Conservation (phyloP, 2,797 vertebrate species). For the Falco berigora region DNA sequence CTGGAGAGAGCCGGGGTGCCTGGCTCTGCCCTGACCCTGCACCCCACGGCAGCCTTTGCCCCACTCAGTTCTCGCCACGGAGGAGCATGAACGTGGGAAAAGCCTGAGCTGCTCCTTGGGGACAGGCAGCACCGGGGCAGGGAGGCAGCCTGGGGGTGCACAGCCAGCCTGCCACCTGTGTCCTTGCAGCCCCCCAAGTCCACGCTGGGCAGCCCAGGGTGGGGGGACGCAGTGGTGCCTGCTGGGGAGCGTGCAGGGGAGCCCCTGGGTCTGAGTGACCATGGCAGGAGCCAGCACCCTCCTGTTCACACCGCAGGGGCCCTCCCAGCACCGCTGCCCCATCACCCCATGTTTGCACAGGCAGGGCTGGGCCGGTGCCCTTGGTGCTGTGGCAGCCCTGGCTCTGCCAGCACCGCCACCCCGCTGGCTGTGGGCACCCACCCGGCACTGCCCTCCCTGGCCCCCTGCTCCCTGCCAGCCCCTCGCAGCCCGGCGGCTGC, state of each 20-base stretch:
- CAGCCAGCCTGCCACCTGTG: background rate
- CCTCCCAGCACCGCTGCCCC: background rate
- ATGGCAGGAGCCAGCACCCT: accelerated
- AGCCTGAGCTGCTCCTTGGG: background rate
- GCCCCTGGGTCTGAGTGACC: background rate
- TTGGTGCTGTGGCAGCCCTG: background rate
- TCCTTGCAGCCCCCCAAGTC: background rate
- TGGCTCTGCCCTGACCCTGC: accelerated
- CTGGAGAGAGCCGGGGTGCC: accelerated
- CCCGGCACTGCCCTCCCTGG: background rate
- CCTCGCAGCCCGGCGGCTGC: background rate
- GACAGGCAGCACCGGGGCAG: background rate
- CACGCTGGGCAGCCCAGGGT: background rate
- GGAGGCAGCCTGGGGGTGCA: background rate
- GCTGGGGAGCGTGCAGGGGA: background rate
- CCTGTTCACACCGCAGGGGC: background rate
- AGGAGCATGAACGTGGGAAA: background rate
- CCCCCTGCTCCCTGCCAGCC: background rate
- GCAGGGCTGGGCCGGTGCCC: background rate
- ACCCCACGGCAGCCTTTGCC: background rate
- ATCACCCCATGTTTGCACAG: background rate
- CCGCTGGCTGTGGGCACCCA: accelerated
- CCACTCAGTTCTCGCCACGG: background rate
- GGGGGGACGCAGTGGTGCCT: background rate
- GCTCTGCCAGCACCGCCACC: background rate